Evolutionary conservation across 2,888 invertebrate genomes (phyloP), one percentile per base, ranked within the genome.

Genomic region (Siphonodentalium dalli): DNA sequence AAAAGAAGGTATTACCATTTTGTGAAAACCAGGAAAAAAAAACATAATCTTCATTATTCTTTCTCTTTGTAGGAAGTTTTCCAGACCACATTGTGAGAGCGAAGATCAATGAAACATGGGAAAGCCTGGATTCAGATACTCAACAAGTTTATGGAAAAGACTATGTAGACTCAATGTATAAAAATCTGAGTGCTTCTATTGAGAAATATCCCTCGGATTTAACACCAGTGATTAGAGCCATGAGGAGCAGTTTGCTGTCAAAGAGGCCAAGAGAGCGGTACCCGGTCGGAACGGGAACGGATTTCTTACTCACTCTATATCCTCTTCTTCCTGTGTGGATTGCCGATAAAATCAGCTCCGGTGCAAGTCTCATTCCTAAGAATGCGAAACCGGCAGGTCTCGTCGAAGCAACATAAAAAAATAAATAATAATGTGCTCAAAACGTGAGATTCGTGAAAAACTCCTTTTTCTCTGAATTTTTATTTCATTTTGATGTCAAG

Each of bases 261-360:
- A 76, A 73, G 40, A 56, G 71, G 11, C 79, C 78, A 1, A 57
- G 69, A 8, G 72, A 70, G 33, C 58, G 72, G 6, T 79, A 75
- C 58, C 70, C 71, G 0, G 75, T 75, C 47, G 77, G 77, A 3
- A 61, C 66, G 0, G 77, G 78, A 4, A 75, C 74, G 5, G 74
- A 75, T 28, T 56, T 71, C 21, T 44, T 76, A 3, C 61, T 75
- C 20, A 67, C 59, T n/a, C 11, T 75, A 31, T 71, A 68, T 45
- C 66, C 72, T 3, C 46, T 79, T 8, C 56, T 78, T 34, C 79
- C 79, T 0, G 65, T 73, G 0, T 76, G 77, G 75, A 28, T 75
- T 18, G 71, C 69, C 3, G 79, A 79, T 59, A 72, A 66, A 53
- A 39, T 78, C 2, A 67, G 69, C 3, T 47, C 41, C 2, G 45